phyloP scores from a whole-genome alignment of 2,888 invertebrate genomes.

The Callyntrura guangdongensis region DNA sequence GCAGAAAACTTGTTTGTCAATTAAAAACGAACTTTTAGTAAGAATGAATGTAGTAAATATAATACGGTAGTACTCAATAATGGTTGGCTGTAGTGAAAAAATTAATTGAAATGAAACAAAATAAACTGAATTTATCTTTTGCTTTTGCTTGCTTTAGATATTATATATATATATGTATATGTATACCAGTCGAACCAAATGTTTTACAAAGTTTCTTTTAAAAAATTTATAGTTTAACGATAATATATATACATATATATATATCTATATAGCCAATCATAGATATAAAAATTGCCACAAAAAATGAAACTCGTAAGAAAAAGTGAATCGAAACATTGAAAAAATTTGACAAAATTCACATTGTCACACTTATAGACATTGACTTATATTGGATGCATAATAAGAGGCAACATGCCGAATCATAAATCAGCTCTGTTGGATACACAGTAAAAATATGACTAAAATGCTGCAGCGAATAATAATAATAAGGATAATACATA shows the following conservation, averaged over 20 bases:
- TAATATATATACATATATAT: conserved; percentile 55
- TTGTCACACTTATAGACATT: conserved; percentile 80
- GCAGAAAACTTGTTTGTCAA: conserved; percentile 33
- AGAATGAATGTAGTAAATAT: conserved; percentile 30
- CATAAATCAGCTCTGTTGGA: conserved; percentile 85
- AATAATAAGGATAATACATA: conserved; percentile 63
- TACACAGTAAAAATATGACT: conserved; percentile 83
- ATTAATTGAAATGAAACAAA: conserved; percentile 37
- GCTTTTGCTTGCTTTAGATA: conserved; percentile 58
- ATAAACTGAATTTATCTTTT: conserved; percentile 62
- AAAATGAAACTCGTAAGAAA: conserved; percentile 76
- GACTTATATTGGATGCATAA: conserved; percentile 84
- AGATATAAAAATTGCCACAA: conserved; percentile 77
- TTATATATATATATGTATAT: conserved; percentile 38
- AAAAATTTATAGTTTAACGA: conserved; percentile 47
- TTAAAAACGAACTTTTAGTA: conserved; percentile 41
- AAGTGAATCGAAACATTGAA: conserved; percentile 82
- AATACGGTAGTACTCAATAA: conserved; percentile 12
- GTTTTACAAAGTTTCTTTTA: conserved; percentile 64
- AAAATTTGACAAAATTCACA: conserved; percentile 81
- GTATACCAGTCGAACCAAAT: conserved; percentile 35
- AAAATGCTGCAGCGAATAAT: conserved; percentile 83
- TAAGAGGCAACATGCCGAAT: conserved; percentile 85
- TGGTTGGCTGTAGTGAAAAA: conserved; percentile 44
- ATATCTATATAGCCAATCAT: conserved; percentile 78